Evolutionary conservation across 1,140 invertebrate species (phyloP), one percentile per base, ranked within the genome.

Genomic region (Drosophila bifasciata): DNA sequence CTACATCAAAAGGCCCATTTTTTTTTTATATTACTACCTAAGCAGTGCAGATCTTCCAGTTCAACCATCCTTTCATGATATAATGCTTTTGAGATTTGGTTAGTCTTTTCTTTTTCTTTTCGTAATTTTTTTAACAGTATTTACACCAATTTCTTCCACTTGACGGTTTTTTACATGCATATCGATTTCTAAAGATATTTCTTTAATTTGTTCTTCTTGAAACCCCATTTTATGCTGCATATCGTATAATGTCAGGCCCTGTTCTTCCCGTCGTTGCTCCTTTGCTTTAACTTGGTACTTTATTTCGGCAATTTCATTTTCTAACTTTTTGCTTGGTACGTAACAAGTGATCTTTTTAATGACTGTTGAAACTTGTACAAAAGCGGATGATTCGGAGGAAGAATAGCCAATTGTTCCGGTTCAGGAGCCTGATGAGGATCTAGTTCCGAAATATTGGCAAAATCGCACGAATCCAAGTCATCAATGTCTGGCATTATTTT

Each of bases 341-440:
- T 17, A 92, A 48, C 1, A 95, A 91, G 89, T 95, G 94, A 19
- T 92, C 88, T n/a, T 61, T 93, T 93, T 0, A 95, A 80, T 0
- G 94, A 92, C 76, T 92, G 76, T 91, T 95, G 95, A 76, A 95
- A 95, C 75, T 92, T 92, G 51, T 92, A 90, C 91, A 95, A 93
- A 36, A 95, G 91, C 1, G 94, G 94, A 92, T 95, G 94, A 76
- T 95, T 93, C 0, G 95, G 88, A 5, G 90, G 72, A 43, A 91
- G 64, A 16, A 91, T 64, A 0, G 76, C 75, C 46, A 90, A 52
- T 56, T 74, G 58, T 11, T 89, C 79, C 1, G 84, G 67, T 25
- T 88, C 83, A 21, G 63, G 46, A 0, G 16, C 21, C 3, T 50
- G 8, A 17, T 53, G 40, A 43, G 32, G 2, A n/a, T 23, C 40